Conservation (phyloP, 2,888 invertebrate genomes). For the Polydrusus tereticollis region DNA sequence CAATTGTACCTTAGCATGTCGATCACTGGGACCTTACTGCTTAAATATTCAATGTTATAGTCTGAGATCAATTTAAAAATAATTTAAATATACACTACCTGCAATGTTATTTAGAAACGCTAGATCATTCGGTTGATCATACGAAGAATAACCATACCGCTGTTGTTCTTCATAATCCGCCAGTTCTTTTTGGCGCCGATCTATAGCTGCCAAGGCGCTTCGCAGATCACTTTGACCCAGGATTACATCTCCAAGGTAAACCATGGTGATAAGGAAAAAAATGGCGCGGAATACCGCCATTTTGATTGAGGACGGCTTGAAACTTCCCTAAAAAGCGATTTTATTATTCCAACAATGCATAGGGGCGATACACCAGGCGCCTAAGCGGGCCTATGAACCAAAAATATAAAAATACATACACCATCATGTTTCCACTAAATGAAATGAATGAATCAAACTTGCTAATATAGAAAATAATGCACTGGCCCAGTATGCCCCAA, state of each 20-base stretch:
- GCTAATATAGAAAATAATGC: no score
- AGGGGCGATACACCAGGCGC: no score
- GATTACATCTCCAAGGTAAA: constrained; percentile 19
- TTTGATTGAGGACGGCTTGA: constrained; percentile 1
- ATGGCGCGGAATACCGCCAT: constrained; percentile 41
- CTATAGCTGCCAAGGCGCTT: constrained; percentile 67
- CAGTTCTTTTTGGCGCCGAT: constrained; percentile 66
- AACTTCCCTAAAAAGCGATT: background rate
- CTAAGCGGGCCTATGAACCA: no score
- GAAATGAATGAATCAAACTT: no score
- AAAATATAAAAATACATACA: no score
- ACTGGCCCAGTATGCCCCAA: no score
- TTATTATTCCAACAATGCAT: no score
- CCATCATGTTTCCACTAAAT: no score
- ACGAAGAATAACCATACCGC: constrained; percentile 55
- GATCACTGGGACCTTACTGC: no score
- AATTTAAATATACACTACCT: constrained; percentile 21
- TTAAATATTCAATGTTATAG: no score
- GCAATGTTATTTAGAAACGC: constrained; percentile 53
- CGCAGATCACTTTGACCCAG: constrained; percentile 64
- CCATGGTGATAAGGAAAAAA: constrained; percentile 2
- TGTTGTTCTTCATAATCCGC: constrained; percentile 55
- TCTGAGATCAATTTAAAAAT: constrained; percentile 19
- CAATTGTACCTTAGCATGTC: no score
- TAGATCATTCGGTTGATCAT: constrained; percentile 56